phyloP scores from a whole-genome alignment of 2,797 vertebrate species.

The Champsocephalus gunnari region DNA sequence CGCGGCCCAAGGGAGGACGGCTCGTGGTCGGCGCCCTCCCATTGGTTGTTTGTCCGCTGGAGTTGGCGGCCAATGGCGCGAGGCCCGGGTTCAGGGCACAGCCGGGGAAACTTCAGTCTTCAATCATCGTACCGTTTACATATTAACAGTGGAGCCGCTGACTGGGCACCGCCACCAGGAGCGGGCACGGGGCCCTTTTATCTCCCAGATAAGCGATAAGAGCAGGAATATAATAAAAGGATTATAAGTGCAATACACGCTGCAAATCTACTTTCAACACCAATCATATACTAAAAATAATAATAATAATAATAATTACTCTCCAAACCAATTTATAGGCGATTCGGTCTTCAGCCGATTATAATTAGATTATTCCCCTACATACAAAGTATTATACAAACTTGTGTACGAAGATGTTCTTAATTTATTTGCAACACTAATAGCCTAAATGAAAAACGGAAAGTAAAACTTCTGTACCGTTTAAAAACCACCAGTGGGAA shows the following conservation, averaged over 20 bases:
- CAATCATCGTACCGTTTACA: conserved; percentile 87
- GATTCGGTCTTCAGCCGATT: not conserved
- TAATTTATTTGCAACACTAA: too few relatives aligned
- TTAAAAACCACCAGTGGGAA: conserved; percentile 26
- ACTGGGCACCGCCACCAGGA: conserved; percentile 64
- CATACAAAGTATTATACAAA: not conserved
- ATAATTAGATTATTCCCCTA: not conserved
- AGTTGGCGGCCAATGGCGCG: conserved; percentile 92
- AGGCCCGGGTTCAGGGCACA: conserved; percentile 87
- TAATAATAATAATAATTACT: not conserved
- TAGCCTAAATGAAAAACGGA: too few relatives aligned
- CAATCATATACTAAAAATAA: not conserved
- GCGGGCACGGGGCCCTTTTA: conserved; percentile 40
- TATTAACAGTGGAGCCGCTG: conserved; percentile 85
- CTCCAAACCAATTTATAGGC: not conserved
- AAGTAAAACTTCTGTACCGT: not conserved
- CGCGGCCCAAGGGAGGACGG: conserved; percentile 92
- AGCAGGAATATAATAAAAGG: not conserved
- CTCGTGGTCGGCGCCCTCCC: conserved; percentile 95
- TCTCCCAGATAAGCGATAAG: conserved; percentile 30
- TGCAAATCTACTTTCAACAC: not conserved
- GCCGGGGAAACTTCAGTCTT: conserved; percentile 86
- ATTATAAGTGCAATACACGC: not conserved
- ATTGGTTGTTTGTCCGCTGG: conserved; percentile 91
- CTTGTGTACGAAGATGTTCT: not conserved